phyloP scores from a whole-genome alignment of 2,797 vertebrate species.

The Orientallactaga sibirica region DNA sequence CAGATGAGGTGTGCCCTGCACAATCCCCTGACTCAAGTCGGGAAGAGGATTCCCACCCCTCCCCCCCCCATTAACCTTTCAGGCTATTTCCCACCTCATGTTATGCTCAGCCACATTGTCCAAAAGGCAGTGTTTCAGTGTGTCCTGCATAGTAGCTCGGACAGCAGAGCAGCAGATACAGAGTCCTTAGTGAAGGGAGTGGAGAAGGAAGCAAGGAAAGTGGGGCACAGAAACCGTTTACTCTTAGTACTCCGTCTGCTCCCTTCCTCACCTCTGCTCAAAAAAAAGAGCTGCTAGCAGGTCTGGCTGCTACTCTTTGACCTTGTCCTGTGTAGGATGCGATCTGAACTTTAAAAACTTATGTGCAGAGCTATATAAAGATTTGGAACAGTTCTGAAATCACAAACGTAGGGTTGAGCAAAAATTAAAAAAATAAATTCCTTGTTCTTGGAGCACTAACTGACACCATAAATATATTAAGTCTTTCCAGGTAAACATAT shows the following conservation, averaged over 20 bases:
- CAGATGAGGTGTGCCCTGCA: background rate
- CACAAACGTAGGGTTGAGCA: background rate
- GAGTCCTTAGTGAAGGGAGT: background rate
- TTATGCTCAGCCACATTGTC: background rate
- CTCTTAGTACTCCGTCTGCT: background rate
- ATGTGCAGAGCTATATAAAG: background rate
- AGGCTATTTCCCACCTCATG: background rate
- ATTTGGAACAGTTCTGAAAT: conserved; percentile 34
- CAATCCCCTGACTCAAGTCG: background rate
- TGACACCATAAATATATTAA: conserved; percentile 21
- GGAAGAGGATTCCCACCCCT: conserved; percentile 5
- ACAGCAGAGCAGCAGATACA: background rate
- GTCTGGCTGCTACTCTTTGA: background rate
- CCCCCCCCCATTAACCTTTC: background rate
- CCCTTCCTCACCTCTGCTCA: background rate
- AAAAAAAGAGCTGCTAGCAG: background rate
- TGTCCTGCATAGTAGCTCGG: background rate
- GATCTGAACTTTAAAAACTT: background rate
- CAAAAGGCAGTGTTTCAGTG: background rate
- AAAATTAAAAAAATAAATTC: background rate
- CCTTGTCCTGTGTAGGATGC: background rate
- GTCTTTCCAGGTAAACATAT: background rate
- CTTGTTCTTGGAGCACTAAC: background rate
- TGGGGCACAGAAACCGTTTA: background rate
- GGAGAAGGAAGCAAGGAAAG: background rate